A percentile compares a stretch with the other conserved stretches of the same genome.
These are phyloP conservation scores for Ditylenchus weischeri DNA, from an alignment of 2,888 invertebrate genomes.

Conservation along the genomic window DNA sequence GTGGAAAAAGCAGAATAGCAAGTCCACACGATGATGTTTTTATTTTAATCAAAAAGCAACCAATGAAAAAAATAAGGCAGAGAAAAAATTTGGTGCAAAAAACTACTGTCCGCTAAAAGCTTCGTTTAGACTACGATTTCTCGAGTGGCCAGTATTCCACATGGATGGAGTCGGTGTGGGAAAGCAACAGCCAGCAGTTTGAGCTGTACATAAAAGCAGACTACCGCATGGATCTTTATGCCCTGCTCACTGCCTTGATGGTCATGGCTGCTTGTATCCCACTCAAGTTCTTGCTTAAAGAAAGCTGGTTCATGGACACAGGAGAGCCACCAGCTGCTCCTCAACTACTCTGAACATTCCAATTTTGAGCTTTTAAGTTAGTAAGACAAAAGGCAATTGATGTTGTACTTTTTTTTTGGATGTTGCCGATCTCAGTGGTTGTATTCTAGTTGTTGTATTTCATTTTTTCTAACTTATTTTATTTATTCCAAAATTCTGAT, in stretches of 20 bases:
- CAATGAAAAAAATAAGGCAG: too few species aligned
- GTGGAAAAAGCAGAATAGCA: too few species aligned
- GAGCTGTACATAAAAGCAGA: constrained; percentile 44
- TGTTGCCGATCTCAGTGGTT: too few species aligned
- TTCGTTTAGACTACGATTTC: constrained; percentile 32
- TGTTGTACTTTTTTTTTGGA: too few species aligned
- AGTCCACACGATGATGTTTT: too few species aligned
- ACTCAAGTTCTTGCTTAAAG: constrained; percentile 21
- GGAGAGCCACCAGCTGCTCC: constrained; percentile 22
- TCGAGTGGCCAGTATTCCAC: constrained; percentile 42
- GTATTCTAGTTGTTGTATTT: too few species aligned
- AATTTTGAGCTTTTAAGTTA: too few species aligned
- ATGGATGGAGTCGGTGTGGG: constrained; percentile 50
- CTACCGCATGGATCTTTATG: constrained; percentile 31
- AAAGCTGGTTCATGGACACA: constrained; percentile 33
- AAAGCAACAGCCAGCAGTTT: constrained; percentile 30
- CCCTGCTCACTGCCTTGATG: constrained; percentile 24
- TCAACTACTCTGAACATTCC: constrained; percentile 19
- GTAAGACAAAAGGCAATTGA: too few species aligned
- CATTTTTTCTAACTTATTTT: too few species aligned
- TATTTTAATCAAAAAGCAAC: too few species aligned
- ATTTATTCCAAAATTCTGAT: too few species aligned
- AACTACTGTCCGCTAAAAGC: not conserved
- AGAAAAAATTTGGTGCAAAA: too few species aligned
- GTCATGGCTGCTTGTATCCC: constrained; percentile 22